Base-by-base conservation (phyloP, 2,113 vertebrate genomes). In the Amia ocellicauda region DNA sequence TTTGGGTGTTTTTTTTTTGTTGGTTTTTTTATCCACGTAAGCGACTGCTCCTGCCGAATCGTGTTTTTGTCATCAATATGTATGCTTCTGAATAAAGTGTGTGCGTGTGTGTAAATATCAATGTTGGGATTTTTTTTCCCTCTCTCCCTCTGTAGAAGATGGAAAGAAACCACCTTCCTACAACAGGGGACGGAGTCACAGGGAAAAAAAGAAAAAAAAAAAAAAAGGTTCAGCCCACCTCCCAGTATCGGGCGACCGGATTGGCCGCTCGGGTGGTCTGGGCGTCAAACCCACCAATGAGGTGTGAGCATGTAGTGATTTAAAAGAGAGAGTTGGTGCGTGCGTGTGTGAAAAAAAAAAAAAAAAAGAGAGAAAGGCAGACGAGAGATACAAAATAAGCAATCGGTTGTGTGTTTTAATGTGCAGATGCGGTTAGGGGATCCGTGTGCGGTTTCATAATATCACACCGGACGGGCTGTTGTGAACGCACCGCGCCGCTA, bases 71-170 rank as follows among this genome's bases (percentile, higher is more conserved):
- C 78, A 88, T 86, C 74, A 80, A 67, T 63, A 67, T 71, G 62
- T 63, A 57, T 68, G 69, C 36, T 61, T 58, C 62, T 42, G 29
- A 64, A 71, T 16, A 52, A 31, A 64, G 53, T 72, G 64, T 66
- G 31, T 36, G 31, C 11, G 31, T 65, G 68, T 56, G 50, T 53
- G 54, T 55, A 67, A 66, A 62, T 71, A 85, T 86, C 83, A 84
- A 75, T 80, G 85, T 81, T 76, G 81, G 79, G 81, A 79, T 80
- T 81, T 83, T 80, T 67, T 68, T 47, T 47, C 16, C n/a, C 13
- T 47, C 57, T 67, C 63, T 59, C 60, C 42, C 67, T 75, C 77
- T 11, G 31, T 5, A 36, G 5, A 36, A 60, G 52, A 66, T 60
- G 70, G 70, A 73, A 76, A 76, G 61, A 72, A 60, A 41, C 54